phyloP scores from a whole-genome alignment of 2,797 vertebrate genomes.

The Rhinatrema bivittatum region DNA sequence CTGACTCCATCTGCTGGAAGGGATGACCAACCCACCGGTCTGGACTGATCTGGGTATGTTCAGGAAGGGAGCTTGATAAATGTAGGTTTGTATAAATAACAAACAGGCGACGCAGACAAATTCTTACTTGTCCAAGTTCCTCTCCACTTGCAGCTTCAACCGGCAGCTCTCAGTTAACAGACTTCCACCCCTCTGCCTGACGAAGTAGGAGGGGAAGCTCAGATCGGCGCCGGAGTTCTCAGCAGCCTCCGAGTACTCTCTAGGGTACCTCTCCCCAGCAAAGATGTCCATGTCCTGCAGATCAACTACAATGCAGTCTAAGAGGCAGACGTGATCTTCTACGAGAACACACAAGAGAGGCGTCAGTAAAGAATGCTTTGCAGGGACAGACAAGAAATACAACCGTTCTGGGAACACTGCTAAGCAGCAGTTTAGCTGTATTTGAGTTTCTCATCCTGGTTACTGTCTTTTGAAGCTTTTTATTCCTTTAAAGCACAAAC shows the following conservation, averaged over 20 bases:
- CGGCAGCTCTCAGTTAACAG: slow-evolving; percentile 82
- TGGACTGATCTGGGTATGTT: no score
- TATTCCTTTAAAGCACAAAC: no score
- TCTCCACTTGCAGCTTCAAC: slow-evolving; percentile 84
- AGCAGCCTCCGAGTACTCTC: slow-evolving; percentile 44
- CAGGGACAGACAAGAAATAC: not conserved
- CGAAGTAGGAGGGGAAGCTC: slow-evolving; percentile 76
- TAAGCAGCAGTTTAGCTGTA: no score
- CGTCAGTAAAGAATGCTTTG: not conserved
- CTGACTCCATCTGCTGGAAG: no score
- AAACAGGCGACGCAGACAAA: no score
- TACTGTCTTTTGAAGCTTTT: no score
- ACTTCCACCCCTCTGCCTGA: slow-evolving; percentile 78
- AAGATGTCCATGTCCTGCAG: slow-evolving; percentile 96
- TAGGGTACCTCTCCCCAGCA: slow-evolving; percentile 69
- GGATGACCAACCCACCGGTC: no score
- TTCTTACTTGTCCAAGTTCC: slow-evolving; percentile 89
- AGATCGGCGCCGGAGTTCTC: slow-evolving; percentile 56
- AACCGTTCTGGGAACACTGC: no score
- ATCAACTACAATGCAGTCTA: slow-evolving; percentile 90
- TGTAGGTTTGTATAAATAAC: no score
- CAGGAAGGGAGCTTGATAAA: no score
- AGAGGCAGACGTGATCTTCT: slow-evolving; percentile 80
- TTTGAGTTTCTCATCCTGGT: no score
- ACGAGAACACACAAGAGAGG: slow-evolving; percentile 15